phyloP scores from a whole-genome alignment of 1,140 invertebrate genomes.

The Gonatopus flavifemur region DNA sequence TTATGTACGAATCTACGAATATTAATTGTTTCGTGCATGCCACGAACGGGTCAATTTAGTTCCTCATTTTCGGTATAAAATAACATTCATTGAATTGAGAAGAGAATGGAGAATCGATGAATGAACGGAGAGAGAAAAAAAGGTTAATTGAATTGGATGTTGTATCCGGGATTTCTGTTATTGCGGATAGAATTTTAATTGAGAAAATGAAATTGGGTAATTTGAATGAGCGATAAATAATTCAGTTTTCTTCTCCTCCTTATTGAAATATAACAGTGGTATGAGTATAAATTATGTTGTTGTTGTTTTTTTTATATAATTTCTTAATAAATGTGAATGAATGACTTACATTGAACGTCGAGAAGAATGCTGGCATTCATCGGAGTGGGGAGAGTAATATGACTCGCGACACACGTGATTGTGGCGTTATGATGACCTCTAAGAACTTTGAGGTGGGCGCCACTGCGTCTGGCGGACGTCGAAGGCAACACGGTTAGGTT shows the following conservation, averaged over 20 bases:
- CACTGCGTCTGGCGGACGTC: constrained; percentile 63
- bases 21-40: too few species aligned
- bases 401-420: constrained; percentile 72
- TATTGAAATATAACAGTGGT: too few species aligned
- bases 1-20: too few species aligned
- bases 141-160: constrained; percentile 1
- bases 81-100: constrained; percentile 3
- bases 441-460: constrained; percentile 68
- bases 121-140: neutral
- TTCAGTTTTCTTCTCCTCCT: too few species aligned
- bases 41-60: too few species aligned
- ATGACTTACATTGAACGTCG: constrained; percentile 84
- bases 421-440: constrained; percentile 75
- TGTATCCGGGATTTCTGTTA: too few species aligned
- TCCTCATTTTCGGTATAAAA: too few species aligned
- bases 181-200: too few species aligned
- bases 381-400: constrained; percentile 66
- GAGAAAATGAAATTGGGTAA: neutral
- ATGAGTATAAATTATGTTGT: too few species aligned
- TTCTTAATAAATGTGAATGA: too few species aligned
- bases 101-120: neutral
- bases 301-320: too few species aligned
- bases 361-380: constrained; percentile 73
- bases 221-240: neutral
- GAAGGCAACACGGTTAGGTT: constrained; percentile 52